These are phyloP conservation scores for Enteromius argenteus DNA, from an alignment of 2,797 vertebrate species.

Conservation along the genomic window DNA sequence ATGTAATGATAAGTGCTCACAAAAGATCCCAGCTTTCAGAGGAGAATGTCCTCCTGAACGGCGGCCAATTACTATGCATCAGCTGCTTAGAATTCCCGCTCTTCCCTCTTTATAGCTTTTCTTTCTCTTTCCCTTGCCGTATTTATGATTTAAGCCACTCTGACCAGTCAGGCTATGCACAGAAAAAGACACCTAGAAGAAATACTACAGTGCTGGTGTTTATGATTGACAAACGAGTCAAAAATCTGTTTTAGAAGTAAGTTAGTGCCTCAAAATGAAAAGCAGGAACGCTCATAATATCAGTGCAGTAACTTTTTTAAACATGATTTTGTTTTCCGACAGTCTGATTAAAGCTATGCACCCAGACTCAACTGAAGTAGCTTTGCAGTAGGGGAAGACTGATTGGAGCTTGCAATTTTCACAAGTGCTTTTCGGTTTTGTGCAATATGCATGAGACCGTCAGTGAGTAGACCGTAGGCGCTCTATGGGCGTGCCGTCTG, in stretches of 20 bases:
- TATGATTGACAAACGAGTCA: background rate
- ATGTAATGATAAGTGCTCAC: slow-evolving; percentile 45
- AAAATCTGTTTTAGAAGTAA: background rate
- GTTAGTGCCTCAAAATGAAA: background rate
- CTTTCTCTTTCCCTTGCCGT: slow-evolving; percentile 24
- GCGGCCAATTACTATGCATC: slow-evolving; percentile 57
- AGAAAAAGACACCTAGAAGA: background rate
- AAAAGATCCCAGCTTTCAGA: slow-evolving; percentile 51
- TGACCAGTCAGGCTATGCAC: background rate
- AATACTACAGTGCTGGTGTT: background rate
- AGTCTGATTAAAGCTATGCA: slow-evolving; percentile 20
- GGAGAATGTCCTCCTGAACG: slow-evolving; percentile 54
- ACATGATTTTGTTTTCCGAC: slow-evolving; percentile 14
- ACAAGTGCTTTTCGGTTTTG: slow-evolving; percentile 33
- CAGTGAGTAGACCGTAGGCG: slow-evolving; percentile 1
- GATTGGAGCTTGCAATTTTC: slow-evolving; percentile 35
- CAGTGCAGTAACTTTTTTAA: background rate
- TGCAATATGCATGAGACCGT: slow-evolving; percentile 1
- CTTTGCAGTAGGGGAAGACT: background rate
- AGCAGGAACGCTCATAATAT: background rate
- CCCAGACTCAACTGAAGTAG: slow-evolving; percentile 1
- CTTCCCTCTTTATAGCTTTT: slow-evolving; percentile 28
- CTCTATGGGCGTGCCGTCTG: slow-evolving; percentile 11
- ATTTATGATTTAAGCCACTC: slow-evolving; percentile 26
- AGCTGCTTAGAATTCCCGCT: slow-evolving; percentile 41